Conservation (phyloP, 1,140 invertebrate species). For the Eurosta solidaginis region DNA sequence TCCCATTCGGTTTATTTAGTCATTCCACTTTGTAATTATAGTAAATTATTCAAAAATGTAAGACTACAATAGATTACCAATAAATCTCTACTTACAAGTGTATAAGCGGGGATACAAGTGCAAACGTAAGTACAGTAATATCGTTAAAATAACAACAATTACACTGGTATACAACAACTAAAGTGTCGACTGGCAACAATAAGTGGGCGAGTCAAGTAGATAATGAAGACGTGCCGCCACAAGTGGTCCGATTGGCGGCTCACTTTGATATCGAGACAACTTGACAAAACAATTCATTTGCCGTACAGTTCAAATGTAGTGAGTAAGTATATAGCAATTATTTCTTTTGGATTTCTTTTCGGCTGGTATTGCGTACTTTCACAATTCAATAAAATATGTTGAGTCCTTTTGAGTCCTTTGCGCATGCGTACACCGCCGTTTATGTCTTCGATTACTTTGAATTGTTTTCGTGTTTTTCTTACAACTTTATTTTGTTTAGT, state of each 20-base stretch:
- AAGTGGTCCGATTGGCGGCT: slow-evolving; percentile 51
- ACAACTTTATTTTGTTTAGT: neutral
- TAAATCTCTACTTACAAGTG: neutral
- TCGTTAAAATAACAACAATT: neutral
- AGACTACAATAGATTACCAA: neutral
- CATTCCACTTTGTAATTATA: slow-evolving; percentile 8
- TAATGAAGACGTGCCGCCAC: slow-evolving; percentile 59
- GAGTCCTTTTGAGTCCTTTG: slow-evolving; percentile 1
- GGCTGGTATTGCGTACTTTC: slow-evolving; percentile 7
- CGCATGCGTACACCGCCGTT: neutral
- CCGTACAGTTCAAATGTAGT: neutral
- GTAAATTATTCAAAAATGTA: slow-evolving; percentile 20
- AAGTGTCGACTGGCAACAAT: slow-evolving; percentile 26
- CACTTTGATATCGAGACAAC: slow-evolving; percentile 56
- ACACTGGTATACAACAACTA: neutral
- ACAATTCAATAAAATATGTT: neutral
- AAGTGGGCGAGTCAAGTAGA: slow-evolving; percentile 49
- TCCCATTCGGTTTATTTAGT: slow-evolving; percentile 2
- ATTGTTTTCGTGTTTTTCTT: neutral
- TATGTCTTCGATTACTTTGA: slow-evolving; percentile 3
- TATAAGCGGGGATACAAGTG: neutral
- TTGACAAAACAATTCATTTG: slow-evolving; percentile 56
- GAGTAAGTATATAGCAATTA: neutral
- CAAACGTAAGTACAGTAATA: neutral
- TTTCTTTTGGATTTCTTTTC: neutral